Percentiles rank a stretch among this genome's conserved stretches.
These are phyloP conservation scores for Acrocephalus arundinaceus DNA, from an alignment of 2,113 vertebrate species.

Conservation along the genomic window DNA sequence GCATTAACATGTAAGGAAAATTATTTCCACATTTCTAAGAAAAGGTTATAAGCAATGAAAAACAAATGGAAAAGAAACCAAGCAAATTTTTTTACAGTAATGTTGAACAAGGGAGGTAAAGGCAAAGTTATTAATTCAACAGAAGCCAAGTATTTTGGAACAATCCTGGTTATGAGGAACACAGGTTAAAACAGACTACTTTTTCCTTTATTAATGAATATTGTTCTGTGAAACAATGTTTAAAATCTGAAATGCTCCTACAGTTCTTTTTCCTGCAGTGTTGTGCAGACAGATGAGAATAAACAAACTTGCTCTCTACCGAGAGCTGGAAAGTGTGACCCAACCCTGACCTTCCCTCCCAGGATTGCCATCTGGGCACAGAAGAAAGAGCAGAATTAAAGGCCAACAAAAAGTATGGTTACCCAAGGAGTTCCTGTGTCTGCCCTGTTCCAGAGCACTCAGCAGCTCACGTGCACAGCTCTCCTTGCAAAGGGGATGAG, in stretches of 20 bases:
- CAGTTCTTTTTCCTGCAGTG: background rate
- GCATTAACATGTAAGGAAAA: constrained; percentile 13
- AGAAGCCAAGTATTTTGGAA: background rate
- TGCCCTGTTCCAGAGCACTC: background rate
- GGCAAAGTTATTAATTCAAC: background rate
- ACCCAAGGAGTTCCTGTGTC: background rate
- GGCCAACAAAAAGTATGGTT: background rate
- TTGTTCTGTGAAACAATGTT: background rate
- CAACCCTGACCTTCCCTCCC: background rate
- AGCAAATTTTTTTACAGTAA: background rate
- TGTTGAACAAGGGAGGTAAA: constrained; percentile 4
- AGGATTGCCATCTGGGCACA: background rate
- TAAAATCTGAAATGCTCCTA: background rate
- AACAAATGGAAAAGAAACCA: constrained; percentile 1
- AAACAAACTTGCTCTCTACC: background rate
- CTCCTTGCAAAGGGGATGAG: rapidly evolving
- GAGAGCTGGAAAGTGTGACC: background rate
- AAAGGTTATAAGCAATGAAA: constrained; percentile 19
- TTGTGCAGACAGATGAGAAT: background rate
- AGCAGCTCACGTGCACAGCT: background rate
- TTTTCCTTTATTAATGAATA: background rate
- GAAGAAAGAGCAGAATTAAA: background rate
- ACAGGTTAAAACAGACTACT: background rate
- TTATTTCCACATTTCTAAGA: background rate
- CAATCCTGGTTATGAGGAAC: background rate